Evolutionary conservation across 2,113 vertebrate species (phyloP), one percentile per base, ranked within the genome.

Genomic region (Elgaria multicarinata): DNA sequence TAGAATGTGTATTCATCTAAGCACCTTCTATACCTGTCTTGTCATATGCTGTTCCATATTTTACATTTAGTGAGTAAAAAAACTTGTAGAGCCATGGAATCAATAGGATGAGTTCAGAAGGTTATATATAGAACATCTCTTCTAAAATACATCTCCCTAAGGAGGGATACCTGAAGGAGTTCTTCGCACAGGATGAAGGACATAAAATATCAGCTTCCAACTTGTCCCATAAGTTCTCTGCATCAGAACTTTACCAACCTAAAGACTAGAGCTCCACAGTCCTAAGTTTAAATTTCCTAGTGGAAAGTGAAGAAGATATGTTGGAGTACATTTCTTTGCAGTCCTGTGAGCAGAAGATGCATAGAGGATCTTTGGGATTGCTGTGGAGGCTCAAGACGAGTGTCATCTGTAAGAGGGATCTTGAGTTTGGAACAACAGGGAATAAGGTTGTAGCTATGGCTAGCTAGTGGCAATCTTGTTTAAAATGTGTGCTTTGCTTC

Each of bases 271-370:
- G 81, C 93, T 79, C 85, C 87, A 67, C 10, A 26, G 18, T 76
- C 9, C 80, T 71, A 6, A 76, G 88, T 88, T 86, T 83, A 46
- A 84, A 90, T 91, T 93, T 91, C 50, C 55, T 18, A 85, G 62
- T 76, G 67, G 16, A 0, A 5, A 90, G 85, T 91, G 88, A 0
- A 62, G 8, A 85, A 58, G 33, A 90, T 76, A 76, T 33, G 58
- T 0, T 0, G 44, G 14, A 53, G 10, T 86, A 79, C 31, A 74
- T 78, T 81, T 91, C 64, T 20, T 88, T 87, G 46, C 64, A 85
- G 46, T 28, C 36, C 26, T 50, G 44, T 78, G 26, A 78, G 44
- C 2, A 26, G 26, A 26, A 28, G 13, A 28, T 44, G 46, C 8
- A 76, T 7, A 46, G 76, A 50, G 9, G 14, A 12, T 64, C 86